Conservation (phyloP, 1,140 invertebrate species). For the Pogonomyrmex californicus region DNA sequence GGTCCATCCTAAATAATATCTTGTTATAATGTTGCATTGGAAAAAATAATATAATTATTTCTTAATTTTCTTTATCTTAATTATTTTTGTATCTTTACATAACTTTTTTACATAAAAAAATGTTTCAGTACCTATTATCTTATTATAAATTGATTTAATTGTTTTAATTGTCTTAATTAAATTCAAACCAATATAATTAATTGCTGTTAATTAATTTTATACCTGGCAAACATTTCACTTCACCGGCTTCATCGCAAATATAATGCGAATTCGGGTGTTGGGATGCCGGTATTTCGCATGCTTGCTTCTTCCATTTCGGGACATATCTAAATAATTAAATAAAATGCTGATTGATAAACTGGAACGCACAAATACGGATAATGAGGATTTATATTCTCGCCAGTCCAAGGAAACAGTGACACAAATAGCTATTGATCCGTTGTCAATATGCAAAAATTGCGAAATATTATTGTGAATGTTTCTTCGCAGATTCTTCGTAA, state of each 20-base stretch:
- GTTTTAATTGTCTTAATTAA: not conserved
- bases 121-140: not conserved
- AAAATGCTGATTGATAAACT: not conserved
- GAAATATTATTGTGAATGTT: constrained; percentile 6
- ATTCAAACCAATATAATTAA: not conserved
- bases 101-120: not conserved
- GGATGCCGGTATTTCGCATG: constrained; percentile 93
- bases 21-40: not conserved
- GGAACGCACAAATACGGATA: not conserved
- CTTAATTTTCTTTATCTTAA: not conserved
- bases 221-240: constrained; percentile 95
- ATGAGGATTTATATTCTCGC: not conserved
- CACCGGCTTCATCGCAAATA: constrained; percentile 95
- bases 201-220: constrained; percentile 59
- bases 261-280: constrained; percentile 97
- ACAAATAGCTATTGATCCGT: not conserved
- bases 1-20: constrained; percentile 90
- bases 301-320: constrained; percentile 94
- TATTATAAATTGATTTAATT: not conserved
- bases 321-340: constrained; percentile 87
- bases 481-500: not conserved
- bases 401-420: not conserved
- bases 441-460: constrained; percentile 30
- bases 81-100: not conserved
- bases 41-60: not conserved